phyloP scores from a whole-genome alignment of 2,888 invertebrate species.

The Cyaniris semiargus region DNA sequence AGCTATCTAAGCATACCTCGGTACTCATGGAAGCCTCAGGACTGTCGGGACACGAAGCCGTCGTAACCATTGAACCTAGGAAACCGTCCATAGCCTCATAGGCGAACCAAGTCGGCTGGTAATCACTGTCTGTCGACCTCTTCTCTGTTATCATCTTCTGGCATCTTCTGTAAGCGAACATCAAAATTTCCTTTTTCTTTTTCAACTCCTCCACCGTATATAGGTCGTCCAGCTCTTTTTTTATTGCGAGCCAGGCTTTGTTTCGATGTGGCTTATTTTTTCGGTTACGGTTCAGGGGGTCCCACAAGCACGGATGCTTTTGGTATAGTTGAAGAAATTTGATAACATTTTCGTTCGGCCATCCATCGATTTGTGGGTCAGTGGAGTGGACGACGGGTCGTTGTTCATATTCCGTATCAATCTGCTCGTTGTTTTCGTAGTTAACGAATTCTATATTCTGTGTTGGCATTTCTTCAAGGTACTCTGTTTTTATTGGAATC shows the following conservation, averaged over 20 bases:
- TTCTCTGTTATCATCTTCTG: background rate
- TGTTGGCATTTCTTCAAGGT: background rate
- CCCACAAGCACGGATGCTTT: slow-evolving; percentile 18
- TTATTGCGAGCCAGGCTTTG: slow-evolving; percentile 17
- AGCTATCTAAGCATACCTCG: background rate
- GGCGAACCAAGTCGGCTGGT: slow-evolving; percentile 17
- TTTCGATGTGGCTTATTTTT: background rate
- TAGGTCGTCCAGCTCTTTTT: background rate
- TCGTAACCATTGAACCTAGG: background rate
- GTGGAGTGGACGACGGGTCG: background rate
- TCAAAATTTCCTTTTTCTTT: slow-evolving; percentile 27
- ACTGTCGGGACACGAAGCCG: background rate
- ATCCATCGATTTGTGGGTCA: background rate
- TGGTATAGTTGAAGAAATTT: slow-evolving; percentile 14
- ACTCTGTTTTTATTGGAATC: background rate
- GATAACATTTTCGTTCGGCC: slow-evolving; percentile 23
- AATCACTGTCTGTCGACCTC: background rate
- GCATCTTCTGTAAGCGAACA: background rate
- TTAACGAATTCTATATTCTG: background rate
- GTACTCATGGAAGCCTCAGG: background rate
- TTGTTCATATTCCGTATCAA: background rate
- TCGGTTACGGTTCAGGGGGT: background rate
- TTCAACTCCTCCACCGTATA: slow-evolving; percentile 8
- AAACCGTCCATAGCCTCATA: slow-evolving; percentile 7
- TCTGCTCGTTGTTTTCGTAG: background rate